Percentiles rank a stretch among this genome's conserved stretches.
Evolutionary conservation across 2,888 invertebrate genomes (phyloP).

Genomic region (Eupeodes latifasciatus): DNA sequence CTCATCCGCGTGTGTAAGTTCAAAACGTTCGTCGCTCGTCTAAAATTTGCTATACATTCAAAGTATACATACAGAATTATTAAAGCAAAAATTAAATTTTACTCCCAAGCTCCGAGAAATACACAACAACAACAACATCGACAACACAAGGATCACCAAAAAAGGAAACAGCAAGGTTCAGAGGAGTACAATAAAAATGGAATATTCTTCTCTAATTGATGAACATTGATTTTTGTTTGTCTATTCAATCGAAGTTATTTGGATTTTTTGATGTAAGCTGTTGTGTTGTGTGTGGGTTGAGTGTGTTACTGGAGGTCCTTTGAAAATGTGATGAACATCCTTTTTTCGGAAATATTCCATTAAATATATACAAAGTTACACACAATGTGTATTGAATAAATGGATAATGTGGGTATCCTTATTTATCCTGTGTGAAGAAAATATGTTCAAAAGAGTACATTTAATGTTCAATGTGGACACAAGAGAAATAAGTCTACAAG

Average conservation of each 20-base stretch:
- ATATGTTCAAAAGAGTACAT: not conserved
- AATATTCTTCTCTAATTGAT: constrained; percentile 68
- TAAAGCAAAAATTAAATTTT: constrained; percentile 43
- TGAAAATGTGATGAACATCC: constrained; percentile 36
- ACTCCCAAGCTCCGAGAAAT: constrained; percentile 6
- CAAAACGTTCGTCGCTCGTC: constrained; percentile 4
- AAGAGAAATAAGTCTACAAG: not conserved
- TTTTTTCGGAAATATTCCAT: constrained; percentile 12
- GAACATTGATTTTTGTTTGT: constrained; percentile 62
- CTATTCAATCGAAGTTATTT: constrained; percentile 11
- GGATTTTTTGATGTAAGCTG: not conserved
- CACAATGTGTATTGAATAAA: constrained; percentile 8
- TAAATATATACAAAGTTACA: not conserved
- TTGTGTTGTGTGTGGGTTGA: not conserved
- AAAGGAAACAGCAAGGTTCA: constrained; percentile 38
- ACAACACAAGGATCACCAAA: constrained; percentile 38
- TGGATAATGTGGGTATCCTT: not conserved
- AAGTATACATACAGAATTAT: constrained; percentile 39
- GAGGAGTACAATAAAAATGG: constrained; percentile 30
- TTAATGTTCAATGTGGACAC: constrained; percentile 4
- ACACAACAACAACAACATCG: constrained; percentile 7
- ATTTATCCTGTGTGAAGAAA: not conserved
- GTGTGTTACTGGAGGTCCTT: constrained; percentile 38
- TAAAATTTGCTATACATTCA: constrained; percentile 18
- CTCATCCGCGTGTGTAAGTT: constrained; percentile 10